Conservation (phyloP, 2,888 invertebrate genomes). For the Creontiades dilutus region DNA sequence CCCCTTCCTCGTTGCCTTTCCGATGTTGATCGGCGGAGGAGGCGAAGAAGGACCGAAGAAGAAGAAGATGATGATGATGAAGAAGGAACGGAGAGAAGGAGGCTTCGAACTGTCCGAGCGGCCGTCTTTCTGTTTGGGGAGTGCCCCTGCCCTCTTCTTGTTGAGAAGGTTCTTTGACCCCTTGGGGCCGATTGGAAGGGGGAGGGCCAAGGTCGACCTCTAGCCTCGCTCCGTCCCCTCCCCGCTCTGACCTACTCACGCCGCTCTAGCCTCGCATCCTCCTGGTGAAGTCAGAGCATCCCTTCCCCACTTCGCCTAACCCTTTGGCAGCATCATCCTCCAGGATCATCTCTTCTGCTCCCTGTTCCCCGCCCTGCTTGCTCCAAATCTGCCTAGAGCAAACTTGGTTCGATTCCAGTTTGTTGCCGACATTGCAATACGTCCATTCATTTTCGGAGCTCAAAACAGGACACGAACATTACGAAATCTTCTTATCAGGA, state of each 20-base stretch:
- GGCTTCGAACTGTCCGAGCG: neutral
- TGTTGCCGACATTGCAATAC: too few relatives aligned
- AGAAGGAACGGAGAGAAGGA: neutral
- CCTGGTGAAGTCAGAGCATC: neutral
- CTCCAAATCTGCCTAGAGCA: neutral
- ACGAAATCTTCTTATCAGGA: too few relatives aligned
- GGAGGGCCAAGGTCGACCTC: conserved; percentile 52
- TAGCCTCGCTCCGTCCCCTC: conserved; percentile 40
- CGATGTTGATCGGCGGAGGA: conserved; percentile 17
- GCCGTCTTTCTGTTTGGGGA: conserved; percentile 36
- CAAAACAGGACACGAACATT: too few relatives aligned
- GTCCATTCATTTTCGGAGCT: too few relatives aligned
- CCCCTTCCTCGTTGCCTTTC: neutral
- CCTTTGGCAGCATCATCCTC: conserved; percentile 26
- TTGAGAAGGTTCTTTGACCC: conserved; percentile 47
- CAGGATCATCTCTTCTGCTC: neutral
- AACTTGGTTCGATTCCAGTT: too few relatives aligned
- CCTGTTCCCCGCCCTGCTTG: neutral
- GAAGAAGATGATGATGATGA: conserved; percentile 4
- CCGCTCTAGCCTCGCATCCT: conserved; percentile 46
- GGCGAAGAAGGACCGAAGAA: conserved; percentile 16
- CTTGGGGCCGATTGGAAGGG: neutral
- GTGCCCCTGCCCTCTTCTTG: conserved; percentile 24
- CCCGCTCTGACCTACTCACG: conserved; percentile 45
- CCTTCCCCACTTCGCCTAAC: neutral